A percentile compares a stretch with the other conserved stretches of the same genome.
Evolutionary conservation across 2,113 vertebrate genomes (phyloP).

Genomic region (Grammomys surdaster): DNA sequence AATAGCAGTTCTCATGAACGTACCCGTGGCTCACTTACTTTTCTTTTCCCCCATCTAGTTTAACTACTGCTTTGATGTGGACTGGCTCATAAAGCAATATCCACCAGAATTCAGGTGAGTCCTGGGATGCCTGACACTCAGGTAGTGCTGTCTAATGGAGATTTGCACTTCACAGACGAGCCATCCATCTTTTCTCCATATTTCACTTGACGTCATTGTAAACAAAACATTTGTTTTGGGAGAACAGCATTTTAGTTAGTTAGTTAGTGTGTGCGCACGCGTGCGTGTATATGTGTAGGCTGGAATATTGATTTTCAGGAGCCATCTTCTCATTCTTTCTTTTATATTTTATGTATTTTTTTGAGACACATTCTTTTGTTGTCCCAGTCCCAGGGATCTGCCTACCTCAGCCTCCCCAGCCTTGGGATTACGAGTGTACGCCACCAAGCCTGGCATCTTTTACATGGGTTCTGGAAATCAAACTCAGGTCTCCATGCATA

Average conservation of each 20-base stretch:
- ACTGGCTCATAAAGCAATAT: constrained; percentile 96
- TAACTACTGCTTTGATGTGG: constrained; percentile 98
- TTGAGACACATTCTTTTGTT: not conserved
- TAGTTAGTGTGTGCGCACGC: too few relatives aligned
- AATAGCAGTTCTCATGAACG: not conserved
- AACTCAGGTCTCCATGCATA: not conserved
- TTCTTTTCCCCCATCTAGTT: constrained; percentile 87
- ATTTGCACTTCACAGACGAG: not conserved
- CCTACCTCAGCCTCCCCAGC: not conserved
- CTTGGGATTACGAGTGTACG: not conserved
- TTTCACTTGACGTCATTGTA: not conserved
- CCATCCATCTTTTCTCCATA: not conserved
- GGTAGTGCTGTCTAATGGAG: not conserved
- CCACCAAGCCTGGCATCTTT: not conserved
- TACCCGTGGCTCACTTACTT: not conserved
- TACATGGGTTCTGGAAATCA: not conserved
- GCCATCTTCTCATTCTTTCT: too few relatives aligned
- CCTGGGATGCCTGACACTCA: not conserved
- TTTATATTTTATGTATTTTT: not conserved
- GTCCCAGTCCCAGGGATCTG: not conserved
- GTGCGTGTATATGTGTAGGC: not conserved
- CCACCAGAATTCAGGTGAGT: constrained; percentile 94
- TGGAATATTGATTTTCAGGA: not conserved
- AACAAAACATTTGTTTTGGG: not conserved
- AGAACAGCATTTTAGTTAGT: not conserved